Base-by-base conservation (phyloP, 2,888 invertebrate genomes). In the Protodeltote pygarga region DNA sequence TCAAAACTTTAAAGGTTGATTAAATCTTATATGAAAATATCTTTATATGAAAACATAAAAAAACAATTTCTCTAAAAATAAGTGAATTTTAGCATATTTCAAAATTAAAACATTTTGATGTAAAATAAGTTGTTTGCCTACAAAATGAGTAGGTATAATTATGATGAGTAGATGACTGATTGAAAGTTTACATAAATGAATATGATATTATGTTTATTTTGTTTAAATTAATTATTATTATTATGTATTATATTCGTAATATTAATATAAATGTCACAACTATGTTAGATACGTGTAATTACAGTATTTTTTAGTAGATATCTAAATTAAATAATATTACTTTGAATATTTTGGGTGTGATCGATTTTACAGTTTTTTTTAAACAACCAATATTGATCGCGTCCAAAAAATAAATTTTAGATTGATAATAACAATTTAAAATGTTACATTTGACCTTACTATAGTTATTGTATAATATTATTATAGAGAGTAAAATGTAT, bases 341-440 rank as follows among this genome's bases (percentile, higher is more conserved):
- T 57, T 48, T 47, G 63, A 41, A 63, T 65, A 76, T 85, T 88
- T 89, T 89, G 90, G 89, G 81, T 88, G 89, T 82, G 89, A 90
- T 90, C 89, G 89, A 90, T 81, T 73, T 48, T 66, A 59, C 75
- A 79, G 61, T 59, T 42, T 61, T 40, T 41, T 47, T 47, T 28
- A 25, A 10, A 17, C n/a, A n/a, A n/a, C n/a, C n/a, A 40, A 65
- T 54, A 83, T 89, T 89, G 87, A 89, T 90, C 89, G 87, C 89
- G 83, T 80, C 88, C 89, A 83, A 78, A 87, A 61, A 39, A 14
- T 58, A 40, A 59, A 57, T 61, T 68, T 62, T 69, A 65, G 47
- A 65, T 67, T 62, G 68, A 52, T 45, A 45, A 13, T 17, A 49
- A 45, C 61, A 69, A 67, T 67, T 69, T 69, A 65, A 69, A 67